Evolutionary conservation across 2,797 vertebrate genomes (phyloP).

Genomic region (Sebastiscus albofasciatus): DNA sequence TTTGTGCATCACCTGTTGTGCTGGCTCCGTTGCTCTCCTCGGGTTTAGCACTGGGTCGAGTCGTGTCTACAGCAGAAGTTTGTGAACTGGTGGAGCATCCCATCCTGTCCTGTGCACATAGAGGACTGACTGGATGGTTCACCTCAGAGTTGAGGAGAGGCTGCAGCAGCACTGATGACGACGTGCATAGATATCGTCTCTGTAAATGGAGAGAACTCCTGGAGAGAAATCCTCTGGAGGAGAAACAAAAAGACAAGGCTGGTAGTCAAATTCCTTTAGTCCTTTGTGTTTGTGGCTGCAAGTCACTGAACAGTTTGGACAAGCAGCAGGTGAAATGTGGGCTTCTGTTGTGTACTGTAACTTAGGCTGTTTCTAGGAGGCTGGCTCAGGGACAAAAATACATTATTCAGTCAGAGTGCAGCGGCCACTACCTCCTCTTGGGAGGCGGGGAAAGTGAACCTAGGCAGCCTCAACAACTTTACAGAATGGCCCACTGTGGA

Average conservation of each 20-base stretch:
- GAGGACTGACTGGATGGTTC: conserved; percentile 38
- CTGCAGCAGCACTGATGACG: conserved; percentile 48
- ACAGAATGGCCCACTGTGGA: neutral
- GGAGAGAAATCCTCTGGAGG: neutral
- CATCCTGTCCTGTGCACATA: conserved; percentile 77
- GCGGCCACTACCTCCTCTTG: conserved; percentile 31
- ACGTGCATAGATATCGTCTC: conserved; percentile 29
- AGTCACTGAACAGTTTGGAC: neutral
- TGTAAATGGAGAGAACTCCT: conserved; percentile 25
- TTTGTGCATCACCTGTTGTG: conserved; percentile 69
- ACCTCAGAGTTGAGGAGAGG: conserved; percentile 14
- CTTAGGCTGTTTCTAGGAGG: conserved; percentile 54
- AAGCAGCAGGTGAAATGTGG: conserved; percentile 41
- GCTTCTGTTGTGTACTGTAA: conserved; percentile 51
- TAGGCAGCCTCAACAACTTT: neutral
- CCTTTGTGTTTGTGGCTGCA: neutral
- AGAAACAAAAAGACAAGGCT: neutral
- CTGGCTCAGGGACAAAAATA: conserved; percentile 44
- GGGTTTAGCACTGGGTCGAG: conserved; percentile 70
- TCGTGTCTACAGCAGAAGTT: conserved; percentile 79
- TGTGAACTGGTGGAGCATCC: conserved; percentile 84
- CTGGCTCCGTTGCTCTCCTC: conserved; percentile 80
- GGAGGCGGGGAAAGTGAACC: conserved; percentile 48
- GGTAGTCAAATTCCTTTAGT: conserved; percentile 38
- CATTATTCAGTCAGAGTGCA: conserved; percentile 57